Conservation (phyloP, 2,888 invertebrate species). For the Hydropsyche betteni region DNA sequence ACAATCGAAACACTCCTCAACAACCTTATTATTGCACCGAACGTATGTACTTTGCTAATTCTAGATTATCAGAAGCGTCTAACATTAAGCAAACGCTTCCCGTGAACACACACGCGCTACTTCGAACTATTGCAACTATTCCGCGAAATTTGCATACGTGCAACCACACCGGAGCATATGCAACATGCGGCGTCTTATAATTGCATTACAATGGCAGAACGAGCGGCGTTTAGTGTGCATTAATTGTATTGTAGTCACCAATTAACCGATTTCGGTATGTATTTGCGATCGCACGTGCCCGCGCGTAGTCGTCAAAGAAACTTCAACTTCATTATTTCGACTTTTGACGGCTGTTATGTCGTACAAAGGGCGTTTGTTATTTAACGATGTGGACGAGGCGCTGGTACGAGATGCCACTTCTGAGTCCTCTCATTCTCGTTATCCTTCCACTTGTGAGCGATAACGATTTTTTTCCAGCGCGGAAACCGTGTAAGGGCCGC, state of each 20-base stretch:
- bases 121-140: no score
- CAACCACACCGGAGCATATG: no score
- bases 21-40: no score
- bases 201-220: not conserved
- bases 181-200: no score
- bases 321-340: constrained; percentile 1
- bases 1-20: no score
- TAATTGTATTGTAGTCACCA: not conserved
- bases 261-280: not conserved
- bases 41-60: no score
- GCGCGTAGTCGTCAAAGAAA: not conserved
- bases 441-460: constrained; percentile 4
- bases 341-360: not conserved
- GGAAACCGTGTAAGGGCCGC: no score
- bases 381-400: not conserved
- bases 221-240: not conserved
- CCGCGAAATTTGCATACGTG: no score
- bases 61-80: no score
- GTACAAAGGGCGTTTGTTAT: constrained; percentile 13
- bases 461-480: not conserved
- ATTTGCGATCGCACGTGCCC: not conserved
- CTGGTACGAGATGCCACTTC: not conserved
- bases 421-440: constrained; percentile 6
- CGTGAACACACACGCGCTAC: no score
- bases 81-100: no score